phyloP scores from a whole-genome alignment of 2,888 invertebrate genomes.

The Octonoba sinensis region DNA sequence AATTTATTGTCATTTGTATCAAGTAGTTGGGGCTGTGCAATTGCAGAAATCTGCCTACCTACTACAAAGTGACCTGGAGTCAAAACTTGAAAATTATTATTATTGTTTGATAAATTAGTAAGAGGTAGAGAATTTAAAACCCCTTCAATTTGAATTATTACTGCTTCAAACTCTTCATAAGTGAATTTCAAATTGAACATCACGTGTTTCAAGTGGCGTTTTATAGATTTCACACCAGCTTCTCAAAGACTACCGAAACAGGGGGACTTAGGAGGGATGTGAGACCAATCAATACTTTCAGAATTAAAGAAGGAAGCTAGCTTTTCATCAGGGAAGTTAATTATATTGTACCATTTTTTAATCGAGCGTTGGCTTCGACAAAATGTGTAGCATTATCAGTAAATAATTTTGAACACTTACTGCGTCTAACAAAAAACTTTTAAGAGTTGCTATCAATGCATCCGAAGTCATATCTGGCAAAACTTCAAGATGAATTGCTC shows the following conservation, averaged over 20 bases:
- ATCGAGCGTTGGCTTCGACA: neutral
- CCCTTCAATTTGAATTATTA: conserved; percentile 3
- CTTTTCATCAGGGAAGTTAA: no score
- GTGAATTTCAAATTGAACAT: no score
- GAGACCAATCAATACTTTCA: no score
- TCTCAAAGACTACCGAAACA: no score
- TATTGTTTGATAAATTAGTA: neutral
- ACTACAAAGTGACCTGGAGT: neutral
- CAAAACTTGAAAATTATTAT: neutral
- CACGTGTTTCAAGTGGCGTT: no score
- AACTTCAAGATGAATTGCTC: neutral
- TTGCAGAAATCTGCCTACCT: neutral
- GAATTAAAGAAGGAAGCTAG: no score
- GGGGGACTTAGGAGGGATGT: no score
- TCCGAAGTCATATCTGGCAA: neutral
- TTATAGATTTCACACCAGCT: no score
- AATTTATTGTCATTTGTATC: no score
- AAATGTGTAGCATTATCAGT: neutral
- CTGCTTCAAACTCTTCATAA: neutral
- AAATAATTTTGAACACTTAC: neutral
- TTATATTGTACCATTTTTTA: no score
- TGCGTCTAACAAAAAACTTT: neutral
- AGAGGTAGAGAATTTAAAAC: neutral
- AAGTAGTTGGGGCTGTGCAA: neutral
- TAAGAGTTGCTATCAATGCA: neutral